Base-by-base conservation (phyloP, 2,888 invertebrate species). In the Acronicta alni region DNA sequence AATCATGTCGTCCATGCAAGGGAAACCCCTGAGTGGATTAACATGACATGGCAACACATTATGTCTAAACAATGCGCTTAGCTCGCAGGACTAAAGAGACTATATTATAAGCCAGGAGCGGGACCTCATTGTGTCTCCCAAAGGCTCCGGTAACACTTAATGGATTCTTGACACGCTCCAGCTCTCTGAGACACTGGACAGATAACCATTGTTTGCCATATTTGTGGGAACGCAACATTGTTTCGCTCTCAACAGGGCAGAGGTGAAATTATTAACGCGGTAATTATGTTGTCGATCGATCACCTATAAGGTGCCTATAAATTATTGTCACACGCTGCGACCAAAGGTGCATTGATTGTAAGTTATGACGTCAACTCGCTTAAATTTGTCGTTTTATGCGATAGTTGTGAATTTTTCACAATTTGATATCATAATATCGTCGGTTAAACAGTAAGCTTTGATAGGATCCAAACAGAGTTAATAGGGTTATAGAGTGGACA, bases 121-220 rank as follows among this genome's bases (percentile, higher is more conserved):
- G 54, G 48, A 56, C 44, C 45, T 73, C 65, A 72, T 77, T 71
- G 75, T 73, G 64, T 67, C 64, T 57, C 49, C 51, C 58, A 55
- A 77, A 72, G 72, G 72, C 73, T 81, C 68, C 56, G 69, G 72
- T 81, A 55, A 67, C 79, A 70, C 66, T 73, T 77, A 79, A 80
- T 80, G 75, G 75, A 79, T 80, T 81, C 69, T 67, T 61, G 67
- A 72, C 77, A 80, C 67, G 67, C 65, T 60, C 49, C 69, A 69
- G 57, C 64, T 68, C 60, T 70, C 51, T 53, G 57, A 63, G 58
- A 70, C 67, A 61, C 47, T 60, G 65, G 64, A 65, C 63, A 60
- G 65, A 75, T 71, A 57, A 26, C 58, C 59, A 70, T 79, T 80
- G 73, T 78, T 68, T 57, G 52, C 54, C 66, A 56, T 65, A 52